Conservation (phyloP, 2,797 vertebrate genomes). For the Pseudomugil gertrudae region DNA sequence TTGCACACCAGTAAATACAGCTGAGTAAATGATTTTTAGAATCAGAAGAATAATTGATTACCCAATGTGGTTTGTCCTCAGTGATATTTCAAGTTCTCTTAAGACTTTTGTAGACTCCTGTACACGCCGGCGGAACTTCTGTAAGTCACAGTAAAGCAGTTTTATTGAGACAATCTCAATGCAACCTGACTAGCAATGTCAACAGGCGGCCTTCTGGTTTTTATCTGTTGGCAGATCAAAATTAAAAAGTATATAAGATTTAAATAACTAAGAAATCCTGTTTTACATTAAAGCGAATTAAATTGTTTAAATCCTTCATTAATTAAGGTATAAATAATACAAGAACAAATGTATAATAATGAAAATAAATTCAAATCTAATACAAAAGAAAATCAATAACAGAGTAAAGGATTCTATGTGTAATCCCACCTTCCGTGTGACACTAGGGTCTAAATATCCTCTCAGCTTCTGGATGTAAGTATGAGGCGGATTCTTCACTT, state of each 20-base stretch:
- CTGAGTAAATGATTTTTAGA: constrained; percentile 24
- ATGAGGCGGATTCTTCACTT: constrained; percentile 98
- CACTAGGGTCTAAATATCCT: constrained; percentile 94
- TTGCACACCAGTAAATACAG: constrained; percentile 29
- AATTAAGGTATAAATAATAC: neutral
- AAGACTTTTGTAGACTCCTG: constrained; percentile 96
- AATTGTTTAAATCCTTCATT: neutral
- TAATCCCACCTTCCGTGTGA: constrained; percentile 93
- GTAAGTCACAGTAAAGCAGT: constrained; percentile 52
- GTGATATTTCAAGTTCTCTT: constrained; percentile 95
- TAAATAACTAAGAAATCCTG: neutral
- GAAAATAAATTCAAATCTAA: neutral
- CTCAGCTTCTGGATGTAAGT: constrained; percentile 97
- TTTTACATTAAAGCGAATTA: neutral
- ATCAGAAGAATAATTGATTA: constrained; percentile 72
- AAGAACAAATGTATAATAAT: neutral
- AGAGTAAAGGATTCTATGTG: neutral
- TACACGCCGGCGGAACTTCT: constrained; percentile 96
- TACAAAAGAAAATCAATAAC: neutral
- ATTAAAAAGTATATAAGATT: neutral
- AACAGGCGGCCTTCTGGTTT: neutral
- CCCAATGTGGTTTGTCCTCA: constrained; percentile 98
- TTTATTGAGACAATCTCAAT: constrained; percentile 10
- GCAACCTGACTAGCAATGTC: neutral
- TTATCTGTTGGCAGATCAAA: neutral